Base-by-base conservation (phyloP, 1,140 invertebrate genomes). In the Drosophila virilis region DNA sequence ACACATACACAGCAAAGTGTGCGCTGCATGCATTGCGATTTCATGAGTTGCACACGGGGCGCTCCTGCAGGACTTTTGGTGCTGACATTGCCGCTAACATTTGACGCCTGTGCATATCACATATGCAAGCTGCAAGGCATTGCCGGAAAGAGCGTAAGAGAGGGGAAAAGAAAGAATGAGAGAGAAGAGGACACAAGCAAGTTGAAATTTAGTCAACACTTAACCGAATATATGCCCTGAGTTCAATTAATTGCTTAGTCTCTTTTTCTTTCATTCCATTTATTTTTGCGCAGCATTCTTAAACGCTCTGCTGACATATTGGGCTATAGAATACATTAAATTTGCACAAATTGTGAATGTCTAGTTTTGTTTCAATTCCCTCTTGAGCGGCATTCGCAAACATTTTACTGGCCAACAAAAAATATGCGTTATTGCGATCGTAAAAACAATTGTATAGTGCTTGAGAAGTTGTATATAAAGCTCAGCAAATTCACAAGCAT, bases 101-200 rank as follows among this genome's bases (percentile, higher is more conserved):
- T 77, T 74, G 74, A 78, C 77, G 81, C 81, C 81, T 78, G 66
- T 55, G 57, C 13, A 57, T 43, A 61, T 76, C 61, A 72, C 35
- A 75, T 59, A 71, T 75, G 73, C 72, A 70, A 45, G 55, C 58
- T 70, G 59, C 52, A 28, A 57, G 58, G 58, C 66, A 52, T 51
- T 13, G 35, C 8, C 32, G 1, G 6, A 22, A 7, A 15, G 55
- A 40, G 35, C 1, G 10, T n/a, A 12, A 10, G 37, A 8, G 33
- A 40, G n/a, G 8, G 32, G 1, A 12, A 8, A 2, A 28, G 8
- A 3, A 10, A 22, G 13, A 48, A 40, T 15, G 22, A 17, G 42
- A 15, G 57, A 58, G 17, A 32, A 13, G 12, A 35, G 32, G n/a
- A 8, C 3, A 3, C 22, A 42, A 40, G n/a, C 32, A 28, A 42